Percentiles rank a stretch among this genome's conserved stretches.
phyloP scores from a whole-genome alignment of 2,888 invertebrate species.

The Steromphala cineraria region DNA sequence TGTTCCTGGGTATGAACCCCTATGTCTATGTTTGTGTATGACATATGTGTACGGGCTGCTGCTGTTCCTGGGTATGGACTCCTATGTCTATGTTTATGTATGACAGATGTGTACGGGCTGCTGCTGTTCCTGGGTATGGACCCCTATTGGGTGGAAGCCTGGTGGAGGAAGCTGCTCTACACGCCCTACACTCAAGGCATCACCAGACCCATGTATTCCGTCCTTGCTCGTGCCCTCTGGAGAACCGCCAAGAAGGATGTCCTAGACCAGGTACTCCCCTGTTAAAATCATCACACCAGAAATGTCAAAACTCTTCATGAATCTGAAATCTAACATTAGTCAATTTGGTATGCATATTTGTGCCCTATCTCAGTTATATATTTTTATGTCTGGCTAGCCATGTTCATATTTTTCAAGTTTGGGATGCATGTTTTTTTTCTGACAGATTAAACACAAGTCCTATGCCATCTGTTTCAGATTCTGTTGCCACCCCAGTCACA shows the following conservation, averaged over 20 bases:
- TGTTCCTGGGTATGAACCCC: too few relatives aligned
- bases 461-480: slow-evolving; percentile 55
- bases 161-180: slow-evolving; percentile 79
- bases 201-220: slow-evolving; percentile 77
- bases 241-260: slow-evolving; percentile 83
- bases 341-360: too few relatives aligned
- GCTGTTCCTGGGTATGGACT: too few relatives aligned
- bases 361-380: too few relatives aligned
- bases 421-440: background rate
- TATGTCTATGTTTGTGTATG: too few relatives aligned
- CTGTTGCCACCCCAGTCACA: slow-evolving; percentile 82
- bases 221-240: slow-evolving; percentile 81
- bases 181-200: slow-evolving; percentile 77
- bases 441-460: background rate
- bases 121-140: slow-evolving; percentile 80
- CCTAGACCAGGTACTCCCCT: slow-evolving; percentile 80
- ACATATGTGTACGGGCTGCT: too few relatives aligned
- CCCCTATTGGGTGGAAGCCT: slow-evolving; percentile 78
- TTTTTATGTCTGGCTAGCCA: too few relatives aligned
- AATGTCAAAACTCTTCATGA: too few relatives aligned
- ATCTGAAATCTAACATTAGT: too few relatives aligned
- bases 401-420: too few relatives aligned
- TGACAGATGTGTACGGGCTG: slow-evolving; percentile 79
- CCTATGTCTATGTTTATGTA: background rate
- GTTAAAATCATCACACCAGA: too few relatives aligned